These are phyloP conservation scores for Anarsia innoxiella DNA, from an alignment of 2,888 invertebrate genomes.

Conservation along the genomic window DNA sequence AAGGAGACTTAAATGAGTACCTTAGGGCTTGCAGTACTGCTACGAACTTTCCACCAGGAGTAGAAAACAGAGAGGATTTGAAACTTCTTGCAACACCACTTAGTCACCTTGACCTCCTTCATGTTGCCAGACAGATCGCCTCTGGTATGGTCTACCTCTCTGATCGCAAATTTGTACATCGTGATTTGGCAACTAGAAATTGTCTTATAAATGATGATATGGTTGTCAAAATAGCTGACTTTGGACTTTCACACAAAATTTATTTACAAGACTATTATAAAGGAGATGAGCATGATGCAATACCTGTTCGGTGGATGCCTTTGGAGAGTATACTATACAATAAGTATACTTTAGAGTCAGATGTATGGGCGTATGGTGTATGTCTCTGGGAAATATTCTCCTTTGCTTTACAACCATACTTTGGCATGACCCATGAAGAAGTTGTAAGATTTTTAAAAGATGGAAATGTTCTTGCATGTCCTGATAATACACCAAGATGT, in stretches of 20 bases:
- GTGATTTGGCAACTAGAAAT: slow-evolving; percentile 96
- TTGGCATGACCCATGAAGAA: slow-evolving; percentile 97
- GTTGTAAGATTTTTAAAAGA: slow-evolving; percentile 96
- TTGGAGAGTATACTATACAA: slow-evolving; percentile 96
- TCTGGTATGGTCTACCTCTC: slow-evolving; percentile 97
- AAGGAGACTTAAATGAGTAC: slow-evolving; percentile 97
- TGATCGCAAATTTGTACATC: slow-evolving; percentile 95
- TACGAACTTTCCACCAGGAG: slow-evolving; percentile 83
- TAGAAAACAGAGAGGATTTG: slow-evolving; percentile 76
- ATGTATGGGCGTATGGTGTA: slow-evolving; percentile 98
- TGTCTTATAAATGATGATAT: slow-evolving; percentile 95
- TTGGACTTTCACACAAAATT: slow-evolving; percentile 96
- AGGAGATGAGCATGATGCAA: slow-evolving; percentile 95
- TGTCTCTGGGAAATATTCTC: slow-evolving; percentile 98
- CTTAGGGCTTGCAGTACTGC: slow-evolving; percentile 91
- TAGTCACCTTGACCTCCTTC: slow-evolving; percentile 86
- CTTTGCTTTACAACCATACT: slow-evolving; percentile 96
- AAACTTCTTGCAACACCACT: slow-evolving; percentile 79
- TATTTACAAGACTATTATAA: slow-evolving; percentile 97
- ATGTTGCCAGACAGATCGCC: slow-evolving; percentile 91
- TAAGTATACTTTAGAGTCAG: slow-evolving; percentile 96
- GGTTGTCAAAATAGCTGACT: slow-evolving; percentile 98
- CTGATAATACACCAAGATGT: slow-evolving; percentile 90
- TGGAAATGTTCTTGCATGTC: slow-evolving; percentile 91
- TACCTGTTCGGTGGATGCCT: slow-evolving; percentile 99